Evolutionary conservation across 2,888 invertebrate genomes (phyloP), one percentile per base, ranked within the genome.

Genomic region (Carabus problematicus): DNA sequence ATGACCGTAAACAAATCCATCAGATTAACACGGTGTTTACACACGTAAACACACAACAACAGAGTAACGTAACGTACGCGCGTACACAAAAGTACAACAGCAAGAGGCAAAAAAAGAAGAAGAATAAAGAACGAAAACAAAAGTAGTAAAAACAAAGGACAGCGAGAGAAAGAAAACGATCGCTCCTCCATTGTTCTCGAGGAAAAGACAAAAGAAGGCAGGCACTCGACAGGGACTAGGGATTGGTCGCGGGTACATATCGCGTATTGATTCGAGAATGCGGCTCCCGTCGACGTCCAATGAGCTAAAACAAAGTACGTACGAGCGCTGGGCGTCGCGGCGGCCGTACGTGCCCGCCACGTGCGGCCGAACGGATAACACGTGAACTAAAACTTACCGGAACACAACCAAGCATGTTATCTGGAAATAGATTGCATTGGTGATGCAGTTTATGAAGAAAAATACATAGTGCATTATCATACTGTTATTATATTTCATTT

Each of bases 181-280:
- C 78, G 79, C 77, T 79, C 81, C 81, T 78, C 81, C 81, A 81
- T 81, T 81, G 81, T 81, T 80, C 79, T 76, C 73, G 76, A 73
- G n/a, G 49, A 72, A 79, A 79, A 81, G 80, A 81, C 80, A 81
- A 81, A 81, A 80, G 80, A 80, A 80, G 80, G 80, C 79, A 76
- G 80, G 79, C 76, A 49, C 62, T 77, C 75, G 77, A 76, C 76
- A 76, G 76, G 77, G 75, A 77, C 77, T 60, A 56, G 77, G 75
- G 79, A 80, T 80, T 81, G 81, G 81, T 54, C 45, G 18, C 56
- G 62, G 69, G 59, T 59, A 14, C 43, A 16, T 42, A 42, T 59
- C 43, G 42, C 54, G 68, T 68, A 68, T 68, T 68, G 68, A 68
- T 68, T 79, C 77, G 79, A 77, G 78, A 77, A 75, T 76, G 74